Conservation (phyloP, 37 sponge, comb jelly and placozoan species). For the Bolinopsis microptera region DNA sequence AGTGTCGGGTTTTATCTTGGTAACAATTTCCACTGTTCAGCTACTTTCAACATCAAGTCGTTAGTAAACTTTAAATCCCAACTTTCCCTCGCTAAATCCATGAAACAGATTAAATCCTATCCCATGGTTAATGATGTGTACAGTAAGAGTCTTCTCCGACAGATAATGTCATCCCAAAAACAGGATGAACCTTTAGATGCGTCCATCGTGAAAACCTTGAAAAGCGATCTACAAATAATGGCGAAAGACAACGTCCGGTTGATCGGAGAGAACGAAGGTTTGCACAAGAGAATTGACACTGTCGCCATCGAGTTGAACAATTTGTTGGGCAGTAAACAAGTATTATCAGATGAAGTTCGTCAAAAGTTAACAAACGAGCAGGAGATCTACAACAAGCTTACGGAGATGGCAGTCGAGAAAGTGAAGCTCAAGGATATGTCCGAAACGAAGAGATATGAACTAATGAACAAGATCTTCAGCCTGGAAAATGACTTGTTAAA, state of each 20-base stretch:
- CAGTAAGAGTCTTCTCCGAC: constrained; percentile 3
- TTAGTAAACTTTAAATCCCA: not conserved
- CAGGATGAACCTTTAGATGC: not conserved
- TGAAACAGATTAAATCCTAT: not conserved
- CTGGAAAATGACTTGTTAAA: constrained; percentile 52
- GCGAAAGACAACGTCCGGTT: constrained; percentile 49
- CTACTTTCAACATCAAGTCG: constrained; percentile 16
- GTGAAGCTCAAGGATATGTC: not conserved
- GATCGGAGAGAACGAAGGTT: constrained; percentile 4
- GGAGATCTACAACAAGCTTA: constrained; percentile 53
- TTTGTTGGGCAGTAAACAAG: constrained; percentile 18
- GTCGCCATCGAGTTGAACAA: constrained; percentile 32
- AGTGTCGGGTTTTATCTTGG: not conserved
- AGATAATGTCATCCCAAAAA: not conserved
- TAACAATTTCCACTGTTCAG: constrained; percentile 43
- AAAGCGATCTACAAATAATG: constrained; percentile 42
- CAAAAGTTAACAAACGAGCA: constrained; percentile 32
- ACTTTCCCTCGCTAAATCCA: not conserved
- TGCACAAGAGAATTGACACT: not conserved
- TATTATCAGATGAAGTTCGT: constrained; percentile 18
- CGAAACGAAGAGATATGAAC: constrained; percentile 26
- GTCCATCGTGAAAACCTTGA: constrained; percentile 4
- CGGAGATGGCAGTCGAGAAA: constrained; percentile 54
- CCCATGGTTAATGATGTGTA: constrained; percentile 52
- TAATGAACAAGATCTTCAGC: constrained; percentile 64